phyloP scores from a whole-genome alignment of 2,113 vertebrate species.

The Pleuronectes platessa region DNA sequence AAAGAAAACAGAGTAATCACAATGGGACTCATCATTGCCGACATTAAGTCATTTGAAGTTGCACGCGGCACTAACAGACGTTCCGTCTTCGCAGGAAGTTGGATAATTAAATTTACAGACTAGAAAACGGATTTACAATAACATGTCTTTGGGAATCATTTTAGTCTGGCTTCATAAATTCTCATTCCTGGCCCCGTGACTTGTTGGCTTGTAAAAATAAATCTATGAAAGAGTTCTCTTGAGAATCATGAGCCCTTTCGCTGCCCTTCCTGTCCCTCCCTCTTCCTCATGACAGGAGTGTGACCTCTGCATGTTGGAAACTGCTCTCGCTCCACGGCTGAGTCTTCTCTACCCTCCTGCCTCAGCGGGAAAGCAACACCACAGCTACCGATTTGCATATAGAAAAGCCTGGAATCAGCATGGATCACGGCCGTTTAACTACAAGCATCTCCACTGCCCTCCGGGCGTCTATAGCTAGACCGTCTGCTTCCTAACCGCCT shows the following conservation, averaged over 20 bases:
- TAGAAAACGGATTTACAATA: slow-evolving; percentile 17
- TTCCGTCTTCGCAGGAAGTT: neutral
- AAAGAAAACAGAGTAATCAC: neutral
- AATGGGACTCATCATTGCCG: neutral
- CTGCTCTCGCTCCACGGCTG: neutral
- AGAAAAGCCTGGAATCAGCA: slow-evolving; percentile 18
- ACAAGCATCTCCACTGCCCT: slow-evolving; percentile 11
- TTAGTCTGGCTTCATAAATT: slow-evolving; percentile 40
- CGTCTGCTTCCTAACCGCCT: slow-evolving; percentile 33
- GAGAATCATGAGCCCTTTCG: slow-evolving; percentile 48
- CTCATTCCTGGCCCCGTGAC: slow-evolving; percentile 50
- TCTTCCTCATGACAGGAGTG: slow-evolving; percentile 51
- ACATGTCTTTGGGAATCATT: slow-evolving; percentile 5
- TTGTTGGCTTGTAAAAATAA: slow-evolving; percentile 53
- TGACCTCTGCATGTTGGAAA: slow-evolving; percentile 29
- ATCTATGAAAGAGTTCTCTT: slow-evolving; percentile 36
- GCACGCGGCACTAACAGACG: neutral
- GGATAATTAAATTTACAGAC: slow-evolving; percentile 7
- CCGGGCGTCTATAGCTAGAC: slow-evolving; percentile 28
- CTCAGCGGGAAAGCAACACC: neutral
- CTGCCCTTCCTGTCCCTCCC: slow-evolving; percentile 33
- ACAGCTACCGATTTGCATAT: neutral
- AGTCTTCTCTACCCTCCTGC: slow-evolving; percentile 5
- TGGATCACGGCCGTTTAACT: slow-evolving; percentile 13
- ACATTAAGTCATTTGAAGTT: neutral